These are phyloP conservation scores for Hemiscyllium ocellatum DNA, from an alignment of 2,113 vertebrate genomes.

Conservation along the genomic window DNA sequence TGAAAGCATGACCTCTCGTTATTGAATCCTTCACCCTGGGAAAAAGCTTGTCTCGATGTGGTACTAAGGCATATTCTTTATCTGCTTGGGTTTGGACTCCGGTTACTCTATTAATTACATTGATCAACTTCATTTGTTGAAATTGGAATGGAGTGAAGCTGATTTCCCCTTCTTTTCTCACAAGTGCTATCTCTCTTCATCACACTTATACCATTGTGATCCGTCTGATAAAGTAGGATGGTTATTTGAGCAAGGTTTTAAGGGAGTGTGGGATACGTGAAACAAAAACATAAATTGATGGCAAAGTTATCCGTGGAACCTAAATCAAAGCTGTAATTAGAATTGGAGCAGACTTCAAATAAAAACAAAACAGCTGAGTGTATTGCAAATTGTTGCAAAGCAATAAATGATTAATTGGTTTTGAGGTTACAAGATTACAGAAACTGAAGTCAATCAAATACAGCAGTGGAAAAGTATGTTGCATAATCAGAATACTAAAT, in stretches of 20 bases:
- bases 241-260: neutral
- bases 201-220: neutral
- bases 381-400: neutral
- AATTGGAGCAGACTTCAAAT: neutral
- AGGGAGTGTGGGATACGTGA: neutral
- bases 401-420: neutral
- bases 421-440: neutral
- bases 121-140: neutral
- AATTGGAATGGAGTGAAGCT: neutral
- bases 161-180: neutral
- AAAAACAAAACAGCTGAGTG: neutral
- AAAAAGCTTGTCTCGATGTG: too few relatives aligned
- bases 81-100: neutral
- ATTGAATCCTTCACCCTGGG: too few relatives aligned
- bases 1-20: too few relatives aligned
- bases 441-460: slow-evolving; percentile 2
- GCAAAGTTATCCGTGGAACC: neutral
- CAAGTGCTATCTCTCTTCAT: neutral
- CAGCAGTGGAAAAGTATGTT: neutral
- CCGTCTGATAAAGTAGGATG: neutral
- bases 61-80: neutral
- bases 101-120: neutral
- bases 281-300: neutral
- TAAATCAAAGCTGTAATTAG: neutral
- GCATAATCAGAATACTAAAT: slow-evolving; percentile 13